Conservation (phyloP, 2,888 invertebrate species). For the Apodemia duryi region DNA sequence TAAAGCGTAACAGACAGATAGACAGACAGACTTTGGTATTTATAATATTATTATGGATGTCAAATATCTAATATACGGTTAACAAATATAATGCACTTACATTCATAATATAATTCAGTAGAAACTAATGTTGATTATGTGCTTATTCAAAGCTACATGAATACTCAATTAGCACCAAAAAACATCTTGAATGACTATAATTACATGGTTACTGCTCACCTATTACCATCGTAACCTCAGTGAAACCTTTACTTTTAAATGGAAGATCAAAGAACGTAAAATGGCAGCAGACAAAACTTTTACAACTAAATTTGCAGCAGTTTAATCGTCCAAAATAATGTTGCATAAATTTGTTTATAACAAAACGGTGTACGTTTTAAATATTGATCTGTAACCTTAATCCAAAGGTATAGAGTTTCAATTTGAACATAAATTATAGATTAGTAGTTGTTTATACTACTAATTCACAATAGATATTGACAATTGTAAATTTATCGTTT, state of each 20-base stretch:
- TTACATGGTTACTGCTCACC: conserved; percentile 50
- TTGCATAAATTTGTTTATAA: conserved; percentile 15
- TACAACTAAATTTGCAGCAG: conserved; percentile 11
- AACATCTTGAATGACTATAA: conserved; percentile 31
- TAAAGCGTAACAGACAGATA: too few relatives aligned
- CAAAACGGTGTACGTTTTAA: not conserved
- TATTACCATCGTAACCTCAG: conserved; percentile 37
- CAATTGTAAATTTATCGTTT: conserved; percentile 66
- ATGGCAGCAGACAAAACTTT: conserved; percentile 8
- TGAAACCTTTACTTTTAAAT: not conserved
- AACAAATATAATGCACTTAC: too few relatives aligned
- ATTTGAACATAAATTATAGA: not conserved
- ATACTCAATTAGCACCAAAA: conserved; percentile 24
- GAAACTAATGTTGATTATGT: not conserved
- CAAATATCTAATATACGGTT: too few relatives aligned
- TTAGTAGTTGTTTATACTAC: conserved; percentile 40
- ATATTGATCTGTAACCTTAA: not conserved
- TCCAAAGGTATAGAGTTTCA: not conserved
- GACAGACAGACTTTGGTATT: too few relatives aligned
- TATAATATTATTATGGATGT: too few relatives aligned
- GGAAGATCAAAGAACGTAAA: not conserved
- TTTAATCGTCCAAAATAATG: conserved; percentile 19
- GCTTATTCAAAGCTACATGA: conserved; percentile 15
- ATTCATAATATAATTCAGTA: not conserved
- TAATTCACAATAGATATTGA: conserved; percentile 52